A percentile compares a stretch with the other conserved stretches of the same genome.
Conservation (phyloP, 2,888 invertebrate genomes). For the Zelleria hepariella region DNA sequence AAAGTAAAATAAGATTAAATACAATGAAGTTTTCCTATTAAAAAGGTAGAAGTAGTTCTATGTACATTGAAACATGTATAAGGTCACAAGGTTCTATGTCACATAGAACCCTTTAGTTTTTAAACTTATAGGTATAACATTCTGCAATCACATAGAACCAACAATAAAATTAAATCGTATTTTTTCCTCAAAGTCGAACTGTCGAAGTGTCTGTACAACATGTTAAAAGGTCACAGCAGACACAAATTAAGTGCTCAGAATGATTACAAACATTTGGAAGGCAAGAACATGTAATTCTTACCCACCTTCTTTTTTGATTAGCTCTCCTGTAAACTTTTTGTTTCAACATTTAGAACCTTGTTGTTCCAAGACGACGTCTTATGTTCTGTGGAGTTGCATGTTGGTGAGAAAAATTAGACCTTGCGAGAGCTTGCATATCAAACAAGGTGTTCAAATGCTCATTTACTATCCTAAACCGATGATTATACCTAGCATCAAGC, state of each 20-base stretch:
- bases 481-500: slow-evolving; percentile 6
- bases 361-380: slow-evolving; percentile 1
- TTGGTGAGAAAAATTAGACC: too few relatives aligned
- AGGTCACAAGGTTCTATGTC: neutral
- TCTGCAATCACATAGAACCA: neutral
- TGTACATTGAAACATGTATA: neutral
- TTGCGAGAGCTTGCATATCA: too few relatives aligned
- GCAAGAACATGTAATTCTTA: neutral
- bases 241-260: neutral
- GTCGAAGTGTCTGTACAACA: neutral
- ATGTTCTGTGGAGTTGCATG: too few relatives aligned
- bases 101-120: neutral
- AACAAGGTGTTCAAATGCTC: too few relatives aligned
- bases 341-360: slow-evolving; percentile 1
- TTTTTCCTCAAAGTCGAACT: neutral
- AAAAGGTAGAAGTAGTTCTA: neutral
- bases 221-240: neutral
- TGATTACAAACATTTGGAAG: neutral
- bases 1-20: neutral
- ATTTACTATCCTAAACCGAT: too few relatives aligned
- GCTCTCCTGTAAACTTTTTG: neutral
- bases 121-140: neutral
- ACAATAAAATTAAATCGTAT: neutral
- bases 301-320: neutral
- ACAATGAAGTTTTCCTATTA: neutral